Conservation (phyloP, 2,888 invertebrate genomes). For the Dermolepida albohirtum region DNA sequence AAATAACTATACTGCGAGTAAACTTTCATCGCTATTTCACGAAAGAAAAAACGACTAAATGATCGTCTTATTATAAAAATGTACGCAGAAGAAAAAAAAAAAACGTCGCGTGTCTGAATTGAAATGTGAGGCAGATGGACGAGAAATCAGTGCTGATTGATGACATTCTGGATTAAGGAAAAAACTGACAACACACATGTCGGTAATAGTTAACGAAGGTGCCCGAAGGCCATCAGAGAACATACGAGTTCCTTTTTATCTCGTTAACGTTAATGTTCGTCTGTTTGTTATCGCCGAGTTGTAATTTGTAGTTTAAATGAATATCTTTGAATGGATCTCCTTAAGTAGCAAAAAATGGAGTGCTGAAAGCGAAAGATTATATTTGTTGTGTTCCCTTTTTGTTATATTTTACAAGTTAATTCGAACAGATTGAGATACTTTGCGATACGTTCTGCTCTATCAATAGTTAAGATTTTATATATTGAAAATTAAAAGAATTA, state of each 20-base stretch:
- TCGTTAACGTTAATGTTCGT: constrained; percentile 28
- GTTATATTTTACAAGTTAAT: no score
- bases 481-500: no score
- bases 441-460: no score
- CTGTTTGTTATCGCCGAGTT: constrained; percentile 9
- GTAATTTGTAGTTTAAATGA: constrained; percentile 19
- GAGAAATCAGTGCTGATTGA: constrained; percentile 31
- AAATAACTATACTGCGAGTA: no score
- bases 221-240: constrained; percentile 9
- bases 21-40: no score
- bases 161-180: constrained; percentile 22
- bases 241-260: constrained; percentile 23
- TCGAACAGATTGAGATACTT: no score
- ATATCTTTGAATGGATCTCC: not conserved
- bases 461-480: no score
- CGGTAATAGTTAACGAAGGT: constrained; percentile 23
- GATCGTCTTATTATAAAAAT: no score
- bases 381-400: no score
- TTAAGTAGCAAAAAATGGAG: not conserved
- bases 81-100: not conserved
- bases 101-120: constrained; percentile 27
- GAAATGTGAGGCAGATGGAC: not conserved
- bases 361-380: no score
- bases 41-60: no score
- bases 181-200: constrained; percentile 23